Conservation (phyloP, 2,888 invertebrate genomes). For the Bruchidius siliquastri region DNA sequence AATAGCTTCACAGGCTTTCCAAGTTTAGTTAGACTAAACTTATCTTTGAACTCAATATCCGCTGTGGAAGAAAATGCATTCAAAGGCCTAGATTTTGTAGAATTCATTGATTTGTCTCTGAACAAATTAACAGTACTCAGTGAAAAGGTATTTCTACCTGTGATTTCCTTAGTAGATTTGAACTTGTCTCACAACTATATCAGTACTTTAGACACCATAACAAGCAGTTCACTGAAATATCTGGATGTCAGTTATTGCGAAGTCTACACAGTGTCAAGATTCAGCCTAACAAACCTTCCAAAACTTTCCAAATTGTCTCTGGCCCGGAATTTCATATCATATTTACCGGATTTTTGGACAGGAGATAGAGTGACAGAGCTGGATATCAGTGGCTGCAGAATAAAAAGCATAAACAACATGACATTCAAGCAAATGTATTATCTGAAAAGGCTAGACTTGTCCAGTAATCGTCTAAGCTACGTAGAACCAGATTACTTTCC, state of each 20-base stretch:
- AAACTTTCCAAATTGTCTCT: constrained; percentile 59
- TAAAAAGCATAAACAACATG: constrained; percentile 57
- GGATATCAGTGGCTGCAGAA: constrained; percentile 57
- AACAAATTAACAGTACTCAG: constrained; percentile 62
- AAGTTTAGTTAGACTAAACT: constrained; percentile 56
- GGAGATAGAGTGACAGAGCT: constrained; percentile 58
- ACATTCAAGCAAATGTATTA: constrained; percentile 61
- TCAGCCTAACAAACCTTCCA: constrained; percentile 56
- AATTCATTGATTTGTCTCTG: constrained; percentile 63
- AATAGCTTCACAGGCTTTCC: constrained; percentile 60
- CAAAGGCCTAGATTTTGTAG: constrained; percentile 53
- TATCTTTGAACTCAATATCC: constrained; percentile 64
- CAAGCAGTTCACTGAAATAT: constrained; percentile 53
- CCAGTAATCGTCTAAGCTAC: constrained; percentile 66
- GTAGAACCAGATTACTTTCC: constrained; percentile 58
- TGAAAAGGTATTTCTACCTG: constrained; percentile 56
- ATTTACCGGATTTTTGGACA: constrained; percentile 58
- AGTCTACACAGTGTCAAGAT: constrained; percentile 55
- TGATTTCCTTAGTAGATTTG: constrained; percentile 56
- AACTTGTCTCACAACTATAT: constrained; percentile 65
- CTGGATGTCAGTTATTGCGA: constrained; percentile 65
- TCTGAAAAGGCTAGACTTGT: constrained; percentile 58
- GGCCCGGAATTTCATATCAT: constrained; percentile 61
- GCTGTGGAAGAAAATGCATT: constrained; percentile 59
- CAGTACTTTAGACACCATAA: constrained; percentile 54